phyloP scores from a whole-genome alignment of 2,113 vertebrate genomes.

The Casuarius casuarius region DNA sequence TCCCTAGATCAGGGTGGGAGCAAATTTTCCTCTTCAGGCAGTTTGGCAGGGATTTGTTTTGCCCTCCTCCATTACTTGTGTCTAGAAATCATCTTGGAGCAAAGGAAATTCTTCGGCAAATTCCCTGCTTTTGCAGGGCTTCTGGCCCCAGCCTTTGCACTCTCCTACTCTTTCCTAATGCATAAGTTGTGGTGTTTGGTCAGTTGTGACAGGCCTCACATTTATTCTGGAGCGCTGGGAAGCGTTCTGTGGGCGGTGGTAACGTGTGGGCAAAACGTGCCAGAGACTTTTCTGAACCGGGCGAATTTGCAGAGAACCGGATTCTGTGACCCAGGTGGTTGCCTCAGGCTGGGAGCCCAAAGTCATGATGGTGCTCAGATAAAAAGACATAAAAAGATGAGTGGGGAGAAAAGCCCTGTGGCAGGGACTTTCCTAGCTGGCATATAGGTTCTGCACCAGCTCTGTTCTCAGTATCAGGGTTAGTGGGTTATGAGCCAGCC shows the following conservation, averaged over 20 bases:
- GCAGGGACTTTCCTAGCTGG: neutral
- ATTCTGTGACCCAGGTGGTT: neutral
- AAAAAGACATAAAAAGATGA: neutral
- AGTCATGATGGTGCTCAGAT: neutral
- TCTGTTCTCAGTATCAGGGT: neutral
- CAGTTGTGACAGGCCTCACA: neutral
- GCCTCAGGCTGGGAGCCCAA: neutral
- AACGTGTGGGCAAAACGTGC: neutral
- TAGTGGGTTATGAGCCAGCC: neutral
- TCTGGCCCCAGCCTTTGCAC: constrained; percentile 18
- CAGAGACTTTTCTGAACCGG: neutral
- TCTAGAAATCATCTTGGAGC: neutral
- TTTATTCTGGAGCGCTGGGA: accelerated
- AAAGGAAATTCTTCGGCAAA: neutral
- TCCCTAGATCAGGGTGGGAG: neutral
- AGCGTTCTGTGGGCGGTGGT: accelerated
- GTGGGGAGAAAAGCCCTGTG: neutral
- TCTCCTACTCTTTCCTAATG: neutral
- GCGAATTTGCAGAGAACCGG: neutral
- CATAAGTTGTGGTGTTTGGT: neutral
- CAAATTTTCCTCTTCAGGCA: neutral
- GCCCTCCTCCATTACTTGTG: neutral
- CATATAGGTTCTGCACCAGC: neutral
- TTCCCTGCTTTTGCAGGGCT: neutral
- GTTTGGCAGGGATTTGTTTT: constrained; percentile 15